phyloP scores from a whole-genome alignment of 2,888 invertebrate species.

The Ornithoptera priamus region DNA sequence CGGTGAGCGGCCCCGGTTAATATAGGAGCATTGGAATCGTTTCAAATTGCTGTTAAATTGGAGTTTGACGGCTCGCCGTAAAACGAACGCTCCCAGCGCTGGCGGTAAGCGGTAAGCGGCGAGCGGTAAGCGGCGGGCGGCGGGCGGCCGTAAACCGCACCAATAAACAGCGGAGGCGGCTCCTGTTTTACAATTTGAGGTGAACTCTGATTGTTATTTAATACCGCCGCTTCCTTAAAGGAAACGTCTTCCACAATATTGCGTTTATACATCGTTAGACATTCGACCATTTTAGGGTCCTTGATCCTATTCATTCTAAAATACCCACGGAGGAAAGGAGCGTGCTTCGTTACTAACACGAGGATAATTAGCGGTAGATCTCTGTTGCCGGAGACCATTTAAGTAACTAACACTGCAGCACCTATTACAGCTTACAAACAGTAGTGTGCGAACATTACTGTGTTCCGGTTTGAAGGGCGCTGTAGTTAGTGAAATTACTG shows the following conservation, averaged over 20 bases:
- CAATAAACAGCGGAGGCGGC: conserved; percentile 36
- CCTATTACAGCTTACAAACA: too few species aligned
- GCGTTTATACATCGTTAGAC: background rate
- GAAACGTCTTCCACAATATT: background rate
- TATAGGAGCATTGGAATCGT: conserved; percentile 26
- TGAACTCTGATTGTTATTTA: conserved; percentile 15
- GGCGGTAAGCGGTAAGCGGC: conserved; percentile 21
- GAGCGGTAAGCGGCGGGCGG: conserved; percentile 26
- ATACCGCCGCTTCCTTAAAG: background rate
- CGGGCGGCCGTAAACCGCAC: conserved; percentile 37
- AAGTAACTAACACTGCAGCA: too few species aligned
- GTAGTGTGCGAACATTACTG: too few species aligned
- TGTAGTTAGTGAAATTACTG: too few species aligned
- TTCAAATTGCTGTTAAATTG: conserved; percentile 28
- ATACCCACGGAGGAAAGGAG: too few species aligned
- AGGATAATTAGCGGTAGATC: too few species aligned
- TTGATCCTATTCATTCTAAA: too few species aligned
- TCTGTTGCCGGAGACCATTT: too few species aligned
- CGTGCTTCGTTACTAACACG: too few species aligned
- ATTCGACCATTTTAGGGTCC: too few species aligned
- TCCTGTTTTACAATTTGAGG: conserved; percentile 14
- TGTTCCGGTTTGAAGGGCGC: too few species aligned
- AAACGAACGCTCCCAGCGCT: conserved; percentile 38
- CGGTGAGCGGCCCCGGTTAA: conserved; percentile 1
- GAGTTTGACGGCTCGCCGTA: conserved; percentile 37